These are phyloP conservation scores for Umimayanthus kanabou DNA, from an alignment of 92 coral and sea anemone genomes.

Conservation along the genomic window DNA sequence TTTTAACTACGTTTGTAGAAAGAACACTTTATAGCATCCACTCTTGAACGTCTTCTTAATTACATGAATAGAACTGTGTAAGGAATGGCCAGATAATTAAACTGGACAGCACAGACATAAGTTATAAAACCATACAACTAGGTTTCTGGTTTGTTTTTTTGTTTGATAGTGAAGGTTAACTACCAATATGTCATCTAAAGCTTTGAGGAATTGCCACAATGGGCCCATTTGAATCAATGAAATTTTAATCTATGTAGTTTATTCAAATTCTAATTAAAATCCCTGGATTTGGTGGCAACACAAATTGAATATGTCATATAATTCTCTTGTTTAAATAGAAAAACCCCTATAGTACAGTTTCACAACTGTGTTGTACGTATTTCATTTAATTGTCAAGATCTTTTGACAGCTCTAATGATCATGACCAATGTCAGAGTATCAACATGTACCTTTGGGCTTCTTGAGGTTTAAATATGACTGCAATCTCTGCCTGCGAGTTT, in stretches of 20 bases:
- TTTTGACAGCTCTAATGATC: too few species aligned
- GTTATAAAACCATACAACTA: neutral
- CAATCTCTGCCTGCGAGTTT: constrained; percentile 89
- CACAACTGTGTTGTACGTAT: too few species aligned
- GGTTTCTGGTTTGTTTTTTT: neutral
- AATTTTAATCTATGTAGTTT: too few species aligned
- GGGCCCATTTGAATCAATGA: neutral
- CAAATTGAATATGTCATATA: neutral
- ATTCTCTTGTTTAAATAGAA: too few species aligned
- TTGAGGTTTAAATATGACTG: constrained; percentile 84
- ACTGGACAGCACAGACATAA: neutral
- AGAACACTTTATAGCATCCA: too few species aligned
- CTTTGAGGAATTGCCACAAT: neutral
- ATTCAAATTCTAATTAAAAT: too few species aligned
- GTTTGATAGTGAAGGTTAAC: neutral
- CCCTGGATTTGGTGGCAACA: neutral
- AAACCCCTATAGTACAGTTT: too few species aligned
- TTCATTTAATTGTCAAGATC: too few species aligned
- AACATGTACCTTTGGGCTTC: constrained; percentile 85
- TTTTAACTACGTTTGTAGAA: too few species aligned
- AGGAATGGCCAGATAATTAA: neutral
- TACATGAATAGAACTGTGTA: neutral
- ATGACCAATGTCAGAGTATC: neutral
- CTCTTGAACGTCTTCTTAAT: neutral
- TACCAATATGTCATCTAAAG: neutral